These are phyloP conservation scores for Phalanger gymnotis DNA, from an alignment of 2,797 vertebrate genomes.

Conservation along the genomic window DNA sequence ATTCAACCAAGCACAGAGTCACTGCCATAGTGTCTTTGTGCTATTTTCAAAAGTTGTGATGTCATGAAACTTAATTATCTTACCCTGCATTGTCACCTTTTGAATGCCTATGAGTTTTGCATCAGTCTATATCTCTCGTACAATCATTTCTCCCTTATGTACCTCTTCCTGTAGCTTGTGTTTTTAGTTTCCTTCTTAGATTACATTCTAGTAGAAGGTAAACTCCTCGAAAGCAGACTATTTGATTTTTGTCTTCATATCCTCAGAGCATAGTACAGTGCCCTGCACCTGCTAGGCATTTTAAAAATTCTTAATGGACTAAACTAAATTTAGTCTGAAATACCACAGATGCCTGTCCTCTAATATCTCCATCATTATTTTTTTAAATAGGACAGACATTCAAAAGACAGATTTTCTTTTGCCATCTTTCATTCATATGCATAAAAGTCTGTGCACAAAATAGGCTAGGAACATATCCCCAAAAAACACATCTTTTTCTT, in stretches of 20 bases:
- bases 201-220: neutral
- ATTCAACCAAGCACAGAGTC: neutral
- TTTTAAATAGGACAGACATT: neutral
- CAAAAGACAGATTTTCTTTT: neutral
- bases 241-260: neutral
- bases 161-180: neutral
- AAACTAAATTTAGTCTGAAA: neutral
- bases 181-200: neutral
- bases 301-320: neutral
- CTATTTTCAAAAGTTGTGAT: neutral
- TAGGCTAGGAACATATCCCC: neutral
- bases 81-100: neutral
- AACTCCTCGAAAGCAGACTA: neutral
- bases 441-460: neutral
- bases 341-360: neutral
- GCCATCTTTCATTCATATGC: neutral
- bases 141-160: neutral
- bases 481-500: neutral
- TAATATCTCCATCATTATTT: neutral
- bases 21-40: neutral
- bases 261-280: neutral
- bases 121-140: neutral
- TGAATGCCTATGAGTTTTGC: neutral
- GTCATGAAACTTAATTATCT: neutral
- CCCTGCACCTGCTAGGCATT: neutral